Evolutionary conservation across 2,888 invertebrate species (phyloP).

Genomic region (Stictocephala bisonia): DNA sequence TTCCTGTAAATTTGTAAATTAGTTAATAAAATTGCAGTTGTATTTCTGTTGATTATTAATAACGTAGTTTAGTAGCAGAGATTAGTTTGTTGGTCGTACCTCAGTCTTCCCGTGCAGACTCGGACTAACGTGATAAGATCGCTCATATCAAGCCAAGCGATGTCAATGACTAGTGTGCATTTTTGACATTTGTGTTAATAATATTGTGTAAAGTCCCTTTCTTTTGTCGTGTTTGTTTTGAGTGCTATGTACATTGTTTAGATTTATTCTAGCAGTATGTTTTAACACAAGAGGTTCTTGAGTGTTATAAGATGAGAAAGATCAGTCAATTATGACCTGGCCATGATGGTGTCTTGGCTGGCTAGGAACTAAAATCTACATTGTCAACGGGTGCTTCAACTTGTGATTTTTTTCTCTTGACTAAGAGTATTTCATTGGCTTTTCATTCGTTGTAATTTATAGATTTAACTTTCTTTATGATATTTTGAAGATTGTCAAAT

Average conservation of each 20-base stretch:
- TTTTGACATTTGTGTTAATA: conserved; percentile 18
- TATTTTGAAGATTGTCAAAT: not conserved
- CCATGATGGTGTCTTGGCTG: too few relatives aligned
- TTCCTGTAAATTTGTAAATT: conserved; percentile 46
- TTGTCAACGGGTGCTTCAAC: too few relatives aligned
- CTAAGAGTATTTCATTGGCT: conserved; percentile 38
- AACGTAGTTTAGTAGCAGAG: conserved; percentile 3
- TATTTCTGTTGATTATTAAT: conserved; percentile 29
- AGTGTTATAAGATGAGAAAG: conserved; percentile 21
- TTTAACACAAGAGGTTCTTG: conserved; percentile 26
- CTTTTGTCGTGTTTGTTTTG: conserved; percentile 29
- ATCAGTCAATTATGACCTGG: conserved; percentile 31
- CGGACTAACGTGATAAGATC: conserved; percentile 10
- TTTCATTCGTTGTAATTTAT: conserved; percentile 3
- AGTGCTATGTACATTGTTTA: conserved; percentile 42
- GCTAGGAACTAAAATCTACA: too few relatives aligned
- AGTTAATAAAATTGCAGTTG: conserved; percentile 14
- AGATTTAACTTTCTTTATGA: not conserved
- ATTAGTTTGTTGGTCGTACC: conserved; percentile 33
- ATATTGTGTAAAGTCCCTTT: conserved; percentile 19
- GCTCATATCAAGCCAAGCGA: conserved; percentile 23
- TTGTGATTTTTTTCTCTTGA: conserved; percentile 24
- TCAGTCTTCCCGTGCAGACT: conserved; percentile 30
- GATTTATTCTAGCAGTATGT: conserved; percentile 21
- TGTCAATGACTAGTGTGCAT: not conserved